Evolutionary conservation across 2,888 invertebrate genomes (phyloP).

Genomic region (Eupithecia inturbata): DNA sequence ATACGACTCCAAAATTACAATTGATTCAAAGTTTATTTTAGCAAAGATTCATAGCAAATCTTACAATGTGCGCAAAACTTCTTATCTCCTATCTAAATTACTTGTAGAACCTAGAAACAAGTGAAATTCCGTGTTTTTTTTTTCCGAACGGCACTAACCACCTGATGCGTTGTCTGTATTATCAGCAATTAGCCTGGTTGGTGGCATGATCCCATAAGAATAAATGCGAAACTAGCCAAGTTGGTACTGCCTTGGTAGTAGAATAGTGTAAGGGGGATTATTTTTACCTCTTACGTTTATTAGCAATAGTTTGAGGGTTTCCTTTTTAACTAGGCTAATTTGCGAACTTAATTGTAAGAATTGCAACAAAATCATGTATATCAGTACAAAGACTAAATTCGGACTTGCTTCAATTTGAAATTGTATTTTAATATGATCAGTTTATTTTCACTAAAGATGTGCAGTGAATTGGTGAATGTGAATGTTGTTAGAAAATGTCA

Average conservation of each 20-base stretch:
- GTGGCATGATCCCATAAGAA: background rate
- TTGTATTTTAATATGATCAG: slow-evolving; percentile 77
- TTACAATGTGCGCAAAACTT: too few relatives aligned
- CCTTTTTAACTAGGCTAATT: slow-evolving; percentile 68
- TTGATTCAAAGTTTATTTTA: too few relatives aligned
- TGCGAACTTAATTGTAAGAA: slow-evolving; percentile 50
- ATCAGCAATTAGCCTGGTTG: background rate
- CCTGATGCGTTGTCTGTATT: background rate
- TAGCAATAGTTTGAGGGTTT: slow-evolving; percentile 65
- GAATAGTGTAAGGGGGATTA: slow-evolving; percentile 48
- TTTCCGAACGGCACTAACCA: too few relatives aligned
- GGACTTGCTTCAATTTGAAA: slow-evolving; percentile 64
- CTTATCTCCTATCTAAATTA: too few relatives aligned
- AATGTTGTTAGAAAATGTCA: slow-evolving; percentile 35
- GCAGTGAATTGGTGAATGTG: too few relatives aligned
- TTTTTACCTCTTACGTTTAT: slow-evolving; percentile 57
- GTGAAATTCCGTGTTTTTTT: too few relatives aligned
- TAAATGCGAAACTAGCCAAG: slow-evolving; percentile 45
- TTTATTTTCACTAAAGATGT: slow-evolving; percentile 60
- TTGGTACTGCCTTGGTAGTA: slow-evolving; percentile 23
- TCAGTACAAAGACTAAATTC: slow-evolving; percentile 80
- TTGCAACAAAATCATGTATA: slow-evolving; percentile 73
- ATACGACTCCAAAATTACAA: too few relatives aligned
- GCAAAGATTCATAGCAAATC: too few relatives aligned
- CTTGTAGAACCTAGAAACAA: too few relatives aligned